Percentiles rank a stretch among this genome's conserved stretches.
Evolutionary conservation across 2,888 invertebrate species (phyloP).

Genomic region (Phasia obesa): DNA sequence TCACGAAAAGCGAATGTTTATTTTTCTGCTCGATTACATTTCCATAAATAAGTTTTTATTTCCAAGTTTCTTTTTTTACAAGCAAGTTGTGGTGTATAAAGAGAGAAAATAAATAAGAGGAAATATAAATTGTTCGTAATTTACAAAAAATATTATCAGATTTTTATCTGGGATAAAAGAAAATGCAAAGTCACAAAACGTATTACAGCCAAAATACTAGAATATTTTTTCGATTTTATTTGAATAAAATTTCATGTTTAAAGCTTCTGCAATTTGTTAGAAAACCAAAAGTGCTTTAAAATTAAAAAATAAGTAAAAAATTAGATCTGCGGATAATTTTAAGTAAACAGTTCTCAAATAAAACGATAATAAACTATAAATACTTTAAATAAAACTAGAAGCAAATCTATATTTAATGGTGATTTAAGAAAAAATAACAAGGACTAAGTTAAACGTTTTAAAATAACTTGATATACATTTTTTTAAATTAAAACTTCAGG

Average conservation of each 20-base stretch:
- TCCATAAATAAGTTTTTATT: slow-evolving; percentile 76
- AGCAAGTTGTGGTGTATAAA: slow-evolving; percentile 75
- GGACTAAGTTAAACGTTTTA: no score
- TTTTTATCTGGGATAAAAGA: slow-evolving; percentile 58
- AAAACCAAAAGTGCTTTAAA: no score
- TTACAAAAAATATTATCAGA: slow-evolving; percentile 36
- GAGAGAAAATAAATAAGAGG: slow-evolving; percentile 45
- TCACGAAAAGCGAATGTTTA: slow-evolving; percentile 36
- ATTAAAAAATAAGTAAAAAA: not conserved
- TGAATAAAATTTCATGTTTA: slow-evolving; percentile 35
- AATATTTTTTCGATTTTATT: not conserved
- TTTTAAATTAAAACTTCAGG: no score
- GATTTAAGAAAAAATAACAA: no score
- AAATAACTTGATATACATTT: no score
- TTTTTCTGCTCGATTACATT: slow-evolving; percentile 81
- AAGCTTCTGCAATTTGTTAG: slow-evolving; percentile 8
- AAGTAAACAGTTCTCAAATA: no score
- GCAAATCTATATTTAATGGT: no score
- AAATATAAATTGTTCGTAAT: slow-evolving; percentile 72
- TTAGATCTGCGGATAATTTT: not conserved
- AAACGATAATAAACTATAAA: no score
- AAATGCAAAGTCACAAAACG: slow-evolving; percentile 61
- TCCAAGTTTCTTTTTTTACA: slow-evolving; percentile 60
- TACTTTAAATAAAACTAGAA: no score
- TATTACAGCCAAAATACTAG: slow-evolving; percentile 28